phyloP scores from a whole-genome alignment of 1,140 invertebrate species.

The Hyles euphorbiae region DNA sequence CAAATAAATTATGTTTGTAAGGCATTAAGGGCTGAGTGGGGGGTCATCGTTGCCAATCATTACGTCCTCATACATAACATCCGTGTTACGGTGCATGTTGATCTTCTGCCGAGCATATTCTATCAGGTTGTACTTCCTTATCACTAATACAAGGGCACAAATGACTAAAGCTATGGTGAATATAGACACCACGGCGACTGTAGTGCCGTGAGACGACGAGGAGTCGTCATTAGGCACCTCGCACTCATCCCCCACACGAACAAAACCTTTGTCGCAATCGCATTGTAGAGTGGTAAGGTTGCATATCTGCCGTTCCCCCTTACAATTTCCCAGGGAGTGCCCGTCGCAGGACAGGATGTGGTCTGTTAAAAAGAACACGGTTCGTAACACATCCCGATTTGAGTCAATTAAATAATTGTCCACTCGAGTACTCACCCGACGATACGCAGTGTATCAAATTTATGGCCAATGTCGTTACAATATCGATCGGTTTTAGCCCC shows the following conservation, averaged over 20 bases:
- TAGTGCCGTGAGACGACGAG: conserved; percentile 33
- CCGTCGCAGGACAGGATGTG: conserved; percentile 65
- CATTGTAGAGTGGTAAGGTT: conserved; percentile 37
- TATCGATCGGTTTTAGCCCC: conserved; percentile 42
- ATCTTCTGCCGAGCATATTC: conserved; percentile 66
- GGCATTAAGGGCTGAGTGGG: conserved; percentile 59
- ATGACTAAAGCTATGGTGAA: conserved; percentile 59
- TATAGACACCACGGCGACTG: conserved; percentile 50
- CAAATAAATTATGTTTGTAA: conserved; percentile 16
- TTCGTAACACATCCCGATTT: conserved; percentile 58
- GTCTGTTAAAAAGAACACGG: conserved; percentile 70
- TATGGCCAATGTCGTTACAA: conserved; percentile 43
- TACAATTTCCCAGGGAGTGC: conserved; percentile 35
- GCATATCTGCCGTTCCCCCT: conserved; percentile 46
- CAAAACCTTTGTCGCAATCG: conserved; percentile 45
- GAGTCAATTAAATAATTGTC: conserved; percentile 73
- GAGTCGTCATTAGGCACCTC: conserved; percentile 23
- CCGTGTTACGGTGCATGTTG: conserved; percentile 53
- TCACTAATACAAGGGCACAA: conserved; percentile 58
- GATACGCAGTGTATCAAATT: conserved; percentile 47
- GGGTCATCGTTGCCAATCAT: conserved; percentile 75
- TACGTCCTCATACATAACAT: conserved; percentile 72
- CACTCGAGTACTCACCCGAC: conserved; percentile 53
- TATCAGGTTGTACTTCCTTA: conserved; percentile 68
- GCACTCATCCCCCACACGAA: conserved; percentile 40